phyloP scores from a whole-genome alignment of 2,797 vertebrate species.

The Toxotes lorentzi region DNA sequence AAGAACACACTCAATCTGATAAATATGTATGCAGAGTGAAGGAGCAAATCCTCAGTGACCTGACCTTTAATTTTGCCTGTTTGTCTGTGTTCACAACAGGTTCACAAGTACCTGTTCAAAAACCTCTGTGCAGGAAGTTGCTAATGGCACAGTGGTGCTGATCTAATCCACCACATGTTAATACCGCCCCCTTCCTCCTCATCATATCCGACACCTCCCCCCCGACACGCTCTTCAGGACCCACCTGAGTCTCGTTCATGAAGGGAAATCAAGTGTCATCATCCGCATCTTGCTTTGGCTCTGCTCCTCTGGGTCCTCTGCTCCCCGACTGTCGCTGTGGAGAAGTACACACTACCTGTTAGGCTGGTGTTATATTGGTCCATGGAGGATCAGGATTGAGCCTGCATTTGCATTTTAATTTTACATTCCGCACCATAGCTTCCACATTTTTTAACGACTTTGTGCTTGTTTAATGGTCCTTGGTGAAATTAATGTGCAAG shows the following conservation, averaged over 20 bases:
- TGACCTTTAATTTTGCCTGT: constrained; percentile 65
- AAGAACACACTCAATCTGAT: constrained; percentile 34
- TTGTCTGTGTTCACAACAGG: constrained; percentile 54
- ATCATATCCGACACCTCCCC: constrained; percentile 17
- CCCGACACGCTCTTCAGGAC: constrained; percentile 39
- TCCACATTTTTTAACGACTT: constrained; percentile 79
- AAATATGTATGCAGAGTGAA: constrained; percentile 53
- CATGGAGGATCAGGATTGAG: constrained; percentile 72
- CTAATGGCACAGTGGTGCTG: constrained; percentile 34
- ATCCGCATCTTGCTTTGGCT: constrained; percentile 67
- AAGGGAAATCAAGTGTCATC: constrained; percentile 76
- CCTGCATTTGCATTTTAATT: constrained; percentile 85
- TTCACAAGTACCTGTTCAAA: constrained; percentile 64
- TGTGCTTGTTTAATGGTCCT: constrained; percentile 85
- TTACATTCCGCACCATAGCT: constrained; percentile 65
- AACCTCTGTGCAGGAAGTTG: constrained; percentile 37
- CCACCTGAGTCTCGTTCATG: constrained; percentile 72
- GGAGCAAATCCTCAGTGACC: constrained; percentile 44
- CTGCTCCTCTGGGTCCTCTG: constrained; percentile 54
- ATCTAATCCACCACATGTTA: constrained; percentile 52
- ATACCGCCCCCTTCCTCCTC: constrained; percentile 23
- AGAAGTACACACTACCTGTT: constrained; percentile 73
- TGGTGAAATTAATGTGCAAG: constrained; percentile 77
- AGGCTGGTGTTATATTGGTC: constrained; percentile 66
- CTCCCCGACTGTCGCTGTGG: constrained; percentile 36